Evolutionary conservation across 2,888 invertebrate species (phyloP), one percentile per base, ranked within the genome.

Genomic region (Acrocyrtus sp.): DNA sequence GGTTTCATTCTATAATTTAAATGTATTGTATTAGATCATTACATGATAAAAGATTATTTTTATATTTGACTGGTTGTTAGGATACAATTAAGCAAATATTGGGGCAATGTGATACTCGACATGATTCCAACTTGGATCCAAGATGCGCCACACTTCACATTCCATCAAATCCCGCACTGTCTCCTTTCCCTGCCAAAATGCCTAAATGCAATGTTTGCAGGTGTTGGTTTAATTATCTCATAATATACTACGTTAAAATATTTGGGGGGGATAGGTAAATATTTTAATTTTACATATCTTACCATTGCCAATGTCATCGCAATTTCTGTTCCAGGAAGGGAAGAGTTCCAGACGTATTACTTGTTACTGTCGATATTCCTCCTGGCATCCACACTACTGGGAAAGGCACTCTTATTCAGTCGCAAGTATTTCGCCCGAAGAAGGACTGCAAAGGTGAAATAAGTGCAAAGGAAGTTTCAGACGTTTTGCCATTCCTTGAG

Each of bases 401-500:
- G 1, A 88, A 89, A 80, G 87, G 88, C 5, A 89, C 89, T 76
- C 88, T 92, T 76, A 86, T 92, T 75, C 91, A 92, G 83, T 89
- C 90, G 58, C 91, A 92, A 78, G 92, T 93, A 0, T 90, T 92
- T 61, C 89, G 94, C 50, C 88, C 90, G 0, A 90, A 95, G 79
- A 90, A 91, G 51, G 93, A 94, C 80, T 87, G 91, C 6, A 89
- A 92, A 12, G 92, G 93, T 0, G 96, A 96, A 85, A 87, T 91
- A 0, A 92, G 92, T 79, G 95, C 98, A 3, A 91, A 96, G 81
- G 97, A 98, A 86, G 94, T 98, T 72, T 96, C 96, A 1, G 94
- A 98, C 86, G 93, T 93, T 81, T 86, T 98, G 63, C 98, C 98
- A 0, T 98, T 98, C 86, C 85, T 98, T 63, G 98, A 98, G 84